Base-by-base conservation (phyloP, 1,140 invertebrate genomes). In the Platyscapa corneri region DNA sequence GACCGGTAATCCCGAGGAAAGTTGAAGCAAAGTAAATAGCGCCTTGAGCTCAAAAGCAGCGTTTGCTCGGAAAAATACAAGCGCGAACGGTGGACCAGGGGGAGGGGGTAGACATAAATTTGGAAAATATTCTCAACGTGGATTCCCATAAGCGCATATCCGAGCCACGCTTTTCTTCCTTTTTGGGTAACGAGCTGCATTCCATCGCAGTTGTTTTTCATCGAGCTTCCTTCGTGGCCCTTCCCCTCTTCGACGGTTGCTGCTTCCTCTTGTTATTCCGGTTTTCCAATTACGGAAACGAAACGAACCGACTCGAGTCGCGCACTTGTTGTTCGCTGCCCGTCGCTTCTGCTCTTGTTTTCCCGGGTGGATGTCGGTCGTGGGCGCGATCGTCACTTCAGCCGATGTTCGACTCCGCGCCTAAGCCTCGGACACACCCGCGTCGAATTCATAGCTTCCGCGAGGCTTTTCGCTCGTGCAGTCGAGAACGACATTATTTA, bases 281-380 rank as follows among this genome's bases (percentile, higher is more conserved):
- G 34, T 87, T 81, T 70, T 77, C 72, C 86, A 87, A 87, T 82
- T 87, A 87, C 78, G 60, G 49, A 64, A 80, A 81, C 79, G 76
- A 60, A 72, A 80, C 65, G 77, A 56, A n/a, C 34, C 77, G 42
- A 46, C 5, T 7, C 42, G 42, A 46, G 12, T 7, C 42, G 42
- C n/a, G n/a, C n/a, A n/a, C n/a, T n/a, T n/a, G n/a, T n/a, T n/a
- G n/a, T n/a, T n/a, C n/a, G n/a, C n/a, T n/a, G n/a, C n/a, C n/a
- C n/a, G n/a, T n/a, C n/a, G n/a, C n/a, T n/a, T n/a, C n/a, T n/a
- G n/a, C n/a, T n/a, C n/a, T n/a, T n/a, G n/a, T n/a, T n/a, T n/a
- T n/a, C n/a, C n/a, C n/a, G n/a, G n/a, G n/a, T n/a, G n/a, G n/a
- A n/a, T n/a, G n/a, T n/a, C n/a, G n/a, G n/a, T n/a, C n/a, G n/a